Evolutionary conservation across 2,888 invertebrate genomes (phyloP), one percentile per base, ranked within the genome.

Genomic region (Drosophila quinaria): DNA sequence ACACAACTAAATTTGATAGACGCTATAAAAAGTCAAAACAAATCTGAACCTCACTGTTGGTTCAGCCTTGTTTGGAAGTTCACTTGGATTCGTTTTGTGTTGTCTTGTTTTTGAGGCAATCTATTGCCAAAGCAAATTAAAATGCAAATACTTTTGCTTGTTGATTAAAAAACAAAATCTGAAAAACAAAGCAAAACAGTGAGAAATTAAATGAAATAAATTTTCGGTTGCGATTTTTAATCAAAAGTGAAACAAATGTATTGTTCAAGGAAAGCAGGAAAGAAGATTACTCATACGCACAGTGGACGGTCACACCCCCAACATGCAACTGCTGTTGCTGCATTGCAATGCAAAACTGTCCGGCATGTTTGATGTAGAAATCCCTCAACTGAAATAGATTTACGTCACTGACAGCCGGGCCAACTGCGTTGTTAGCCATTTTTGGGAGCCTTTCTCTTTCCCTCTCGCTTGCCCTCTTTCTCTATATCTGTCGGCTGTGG

Each of bases 381-480:
- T 86, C 86, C 86, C 85, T 87, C 88, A 85, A 85, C 86, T 89
- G 82, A 86, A 89, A 86, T 89, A 86, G 89, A 89, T 86, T 86
- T 87, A 89, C 89, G 85, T 89, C 89, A 89, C 85, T 87, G 80
- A 56, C 89, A 87, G 89, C 74, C 82, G 72, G 72, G 44, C 69
- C 59, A 78, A 65, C 76, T 60, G 64, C 64, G 75, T 84, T 71
- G 66, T 69, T 74, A 56, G 70, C 81, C 74, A 71, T 78, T 81
- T 80, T 81, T 69, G 56, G 67, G 54, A 22, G 17, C 52, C 44
- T 13, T 35, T 13, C 42, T 35, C 54, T 17, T 6, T 17, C 15
- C 6, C 29, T 4, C 29, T 15, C 33, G 39, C 37, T 50, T 59
- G 10, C 42, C 33, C 58, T 49, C 58, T 41, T 39, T 37, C 31